phyloP scores from a whole-genome alignment of 92 coral and sea anemone genomes.

The Parazoanthus darwini region DNA sequence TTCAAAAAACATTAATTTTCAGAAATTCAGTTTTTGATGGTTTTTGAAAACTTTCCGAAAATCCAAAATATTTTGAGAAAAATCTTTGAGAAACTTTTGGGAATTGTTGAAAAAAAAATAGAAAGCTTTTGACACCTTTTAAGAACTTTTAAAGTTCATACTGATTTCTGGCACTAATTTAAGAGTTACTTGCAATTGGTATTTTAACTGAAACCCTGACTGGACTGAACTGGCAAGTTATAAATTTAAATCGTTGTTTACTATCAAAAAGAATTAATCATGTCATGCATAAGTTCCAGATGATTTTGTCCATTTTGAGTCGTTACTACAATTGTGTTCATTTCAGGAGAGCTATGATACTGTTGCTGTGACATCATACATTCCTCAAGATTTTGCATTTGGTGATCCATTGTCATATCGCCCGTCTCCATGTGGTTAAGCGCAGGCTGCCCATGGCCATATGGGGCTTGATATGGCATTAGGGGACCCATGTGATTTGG shows the following conservation, averaged over 20 bases:
- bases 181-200: neutral
- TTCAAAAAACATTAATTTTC: too few relatives aligned
- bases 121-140: too few relatives aligned
- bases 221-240: neutral
- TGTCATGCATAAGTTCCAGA: conserved; percentile 99
- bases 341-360: conserved; percentile 80
- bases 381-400: conserved; percentile 86
- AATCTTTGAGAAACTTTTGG: too few relatives aligned
- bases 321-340: conserved; percentile 79
- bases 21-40: too few relatives aligned
- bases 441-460: conserved; percentile 65
- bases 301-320: conserved; percentile 99
- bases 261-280: conserved; percentile 93
- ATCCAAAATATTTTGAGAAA: too few relatives aligned
- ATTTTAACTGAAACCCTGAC: neutral
- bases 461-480: conserved; percentile 78
- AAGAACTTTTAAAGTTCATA: too few relatives aligned
- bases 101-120: too few relatives aligned
- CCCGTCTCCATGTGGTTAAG: conserved; percentile 88
- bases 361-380: conserved; percentile 85
- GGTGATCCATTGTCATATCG: conserved; percentile 75
- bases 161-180: neutral
- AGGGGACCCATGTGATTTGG: conserved; percentile 90
- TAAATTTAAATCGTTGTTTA: neutral
- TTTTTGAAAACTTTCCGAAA: too few relatives aligned